Conservation (phyloP, 2,797 vertebrate genomes). For the Danio jaintianensis region DNA sequence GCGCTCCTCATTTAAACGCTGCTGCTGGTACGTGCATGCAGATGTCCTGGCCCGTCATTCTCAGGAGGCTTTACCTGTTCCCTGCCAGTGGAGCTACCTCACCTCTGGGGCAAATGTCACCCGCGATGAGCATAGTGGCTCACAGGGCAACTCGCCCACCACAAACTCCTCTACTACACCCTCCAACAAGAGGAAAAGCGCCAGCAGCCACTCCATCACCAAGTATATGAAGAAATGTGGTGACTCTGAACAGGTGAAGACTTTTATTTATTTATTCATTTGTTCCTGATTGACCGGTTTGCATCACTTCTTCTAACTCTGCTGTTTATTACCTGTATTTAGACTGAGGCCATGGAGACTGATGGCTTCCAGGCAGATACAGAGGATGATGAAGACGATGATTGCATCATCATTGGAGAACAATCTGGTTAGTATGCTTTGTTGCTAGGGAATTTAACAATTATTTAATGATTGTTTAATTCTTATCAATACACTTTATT, state of each 20-base stretch:
- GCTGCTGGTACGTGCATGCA: slow-evolving; percentile 93
- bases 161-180: slow-evolving; percentile 65
- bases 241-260: slow-evolving; percentile 81
- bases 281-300: neutral
- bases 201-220: slow-evolving; percentile 92
- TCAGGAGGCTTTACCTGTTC: slow-evolving; percentile 87
- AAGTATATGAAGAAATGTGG: slow-evolving; percentile 93
- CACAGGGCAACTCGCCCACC: slow-evolving; percentile 77
- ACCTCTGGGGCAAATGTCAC: slow-evolving; percentile 77
- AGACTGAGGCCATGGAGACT: slow-evolving; percentile 81
- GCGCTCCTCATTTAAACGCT: slow-evolving; percentile 82
- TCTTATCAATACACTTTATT: no score
- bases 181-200: slow-evolving; percentile 84
- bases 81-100: slow-evolving; percentile 94
- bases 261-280: neutral
- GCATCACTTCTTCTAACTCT: neutral
- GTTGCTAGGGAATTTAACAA: no score
- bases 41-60: slow-evolving; percentile 85
- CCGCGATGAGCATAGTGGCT: slow-evolving; percentile 78
- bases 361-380: slow-evolving; percentile 97
- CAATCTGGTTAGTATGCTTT: slow-evolving; percentile 75
- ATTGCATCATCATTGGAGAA: slow-evolving; percentile 83
- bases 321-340: neutral
- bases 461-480: no score
- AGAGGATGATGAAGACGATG: slow-evolving; percentile 89